A percentile compares a stretch with the other conserved stretches of the same genome.
phyloP scores from a whole-genome alignment of 2,113 vertebrate species.

The Andinoacara biseriatus region DNA sequence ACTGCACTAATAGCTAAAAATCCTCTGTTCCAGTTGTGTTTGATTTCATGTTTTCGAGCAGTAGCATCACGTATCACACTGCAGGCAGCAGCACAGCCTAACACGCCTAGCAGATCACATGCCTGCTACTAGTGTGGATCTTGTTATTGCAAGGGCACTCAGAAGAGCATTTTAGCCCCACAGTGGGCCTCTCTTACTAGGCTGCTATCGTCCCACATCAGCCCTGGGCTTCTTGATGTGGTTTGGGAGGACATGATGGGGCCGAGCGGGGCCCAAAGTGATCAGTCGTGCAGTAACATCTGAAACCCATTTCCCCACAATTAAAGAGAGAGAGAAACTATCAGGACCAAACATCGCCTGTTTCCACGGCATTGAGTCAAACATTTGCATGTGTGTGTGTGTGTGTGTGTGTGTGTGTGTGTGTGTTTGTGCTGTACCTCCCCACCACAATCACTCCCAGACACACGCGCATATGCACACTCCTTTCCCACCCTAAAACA shows the following conservation, averaged over 20 bases:
- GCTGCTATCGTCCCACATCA: slow-evolving; percentile 79
- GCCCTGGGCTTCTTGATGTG: slow-evolving; percentile 76
- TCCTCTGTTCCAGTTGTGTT: not conserved
- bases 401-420: slow-evolving; percentile 43
- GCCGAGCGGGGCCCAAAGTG: slow-evolving; percentile 76
- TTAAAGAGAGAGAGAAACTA: slow-evolving; percentile 82
- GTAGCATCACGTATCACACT: slow-evolving; percentile 33
- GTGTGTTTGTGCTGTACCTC: slow-evolving; percentile 42
- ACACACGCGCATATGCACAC: slow-evolving; percentile 19
- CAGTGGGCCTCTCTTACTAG: slow-evolving; percentile 62
- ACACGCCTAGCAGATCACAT: slow-evolving; percentile 64
- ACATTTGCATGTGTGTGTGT: slow-evolving; percentile 68
- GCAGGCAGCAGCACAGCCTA: slow-evolving; percentile 24
- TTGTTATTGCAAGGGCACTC: slow-evolving; percentile 72
- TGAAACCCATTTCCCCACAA: slow-evolving; percentile 84
- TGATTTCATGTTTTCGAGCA: slow-evolving; percentile 16
- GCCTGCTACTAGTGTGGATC: slow-evolving; percentile 72
- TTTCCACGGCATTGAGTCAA: slow-evolving; percentile 81
- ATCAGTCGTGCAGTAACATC: slow-evolving; percentile 81
- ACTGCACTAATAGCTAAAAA: not conserved
- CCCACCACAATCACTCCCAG: slow-evolving; percentile 61
- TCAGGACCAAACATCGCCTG: slow-evolving; percentile 79
- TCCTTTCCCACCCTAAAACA: slow-evolving; percentile 68
- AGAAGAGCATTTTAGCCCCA: slow-evolving; percentile 65
- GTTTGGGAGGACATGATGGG: slow-evolving; percentile 81